These are phyloP conservation scores for Dicerorhinus sumatrensis DNA, from an alignment of 2,113 vertebrate species.

Conservation along the genomic window DNA sequence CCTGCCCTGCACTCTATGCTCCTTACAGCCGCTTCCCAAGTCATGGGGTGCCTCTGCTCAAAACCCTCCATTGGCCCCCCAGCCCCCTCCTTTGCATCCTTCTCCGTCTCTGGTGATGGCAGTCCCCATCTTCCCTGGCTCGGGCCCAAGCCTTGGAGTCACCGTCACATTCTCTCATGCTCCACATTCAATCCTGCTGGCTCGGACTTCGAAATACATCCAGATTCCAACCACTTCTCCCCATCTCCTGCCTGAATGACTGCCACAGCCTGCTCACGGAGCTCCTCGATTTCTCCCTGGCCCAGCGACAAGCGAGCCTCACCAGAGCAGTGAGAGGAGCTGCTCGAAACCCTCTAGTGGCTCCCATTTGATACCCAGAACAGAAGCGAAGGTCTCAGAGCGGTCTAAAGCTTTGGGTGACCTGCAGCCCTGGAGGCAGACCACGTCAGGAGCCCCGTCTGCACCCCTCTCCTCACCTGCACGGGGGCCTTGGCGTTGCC, in stretches of 20 bases:
- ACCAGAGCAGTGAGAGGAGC: fast-evolving
- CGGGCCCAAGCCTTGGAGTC: fast-evolving
- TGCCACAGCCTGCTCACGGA: fast-evolving
- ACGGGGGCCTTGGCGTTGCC: fast-evolving
- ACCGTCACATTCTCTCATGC: background rate
- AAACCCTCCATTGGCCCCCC: background rate
- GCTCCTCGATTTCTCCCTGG: background rate
- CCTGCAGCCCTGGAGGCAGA: fast-evolving
- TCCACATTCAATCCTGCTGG: fast-evolving
- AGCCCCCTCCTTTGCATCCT: background rate
- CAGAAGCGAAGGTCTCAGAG: background rate
- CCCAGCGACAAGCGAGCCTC: fast-evolving
- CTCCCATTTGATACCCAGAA: background rate
- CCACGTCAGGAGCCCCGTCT: background rate
- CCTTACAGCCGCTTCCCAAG: fast-evolving
- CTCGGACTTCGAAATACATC: background rate
- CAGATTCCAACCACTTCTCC: background rate
- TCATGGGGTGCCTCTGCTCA: background rate
- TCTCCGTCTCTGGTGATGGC: fast-evolving
- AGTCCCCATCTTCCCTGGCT: background rate
- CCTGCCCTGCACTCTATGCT: fast-evolving
- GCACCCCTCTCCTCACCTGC: background rate
- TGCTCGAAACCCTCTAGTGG: background rate
- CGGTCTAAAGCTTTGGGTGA: no score
- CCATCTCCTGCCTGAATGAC: background rate